Evolutionary conservation across 2,113 vertebrate genomes (phyloP).

Genomic region (Mobula birostris): DNA sequence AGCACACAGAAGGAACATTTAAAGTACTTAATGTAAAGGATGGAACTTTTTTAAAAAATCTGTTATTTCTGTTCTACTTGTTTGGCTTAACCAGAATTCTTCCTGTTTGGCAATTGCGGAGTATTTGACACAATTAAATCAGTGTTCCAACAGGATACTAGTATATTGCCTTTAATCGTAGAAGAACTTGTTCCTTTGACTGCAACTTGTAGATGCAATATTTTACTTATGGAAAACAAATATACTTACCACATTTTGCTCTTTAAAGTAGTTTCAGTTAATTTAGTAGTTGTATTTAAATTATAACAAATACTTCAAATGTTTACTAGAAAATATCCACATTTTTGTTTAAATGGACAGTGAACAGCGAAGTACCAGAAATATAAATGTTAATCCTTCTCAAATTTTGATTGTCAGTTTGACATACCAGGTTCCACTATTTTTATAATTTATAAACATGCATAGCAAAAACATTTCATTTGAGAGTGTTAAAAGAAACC

Average conservation of each 20-base stretch:
- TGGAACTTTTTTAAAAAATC: not conserved
- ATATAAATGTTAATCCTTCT: not conserved
- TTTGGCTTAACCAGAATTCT: not conserved
- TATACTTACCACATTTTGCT: not conserved
- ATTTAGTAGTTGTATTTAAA: not conserved
- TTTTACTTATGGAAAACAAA: not conserved
- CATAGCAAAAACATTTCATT: not conserved
- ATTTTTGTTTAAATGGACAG: not conserved
- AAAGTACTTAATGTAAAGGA: not conserved
- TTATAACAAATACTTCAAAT: not conserved
- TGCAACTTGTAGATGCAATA: not conserved
- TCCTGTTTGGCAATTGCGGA: not conserved
- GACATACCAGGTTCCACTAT: not conserved
- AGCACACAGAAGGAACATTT: not conserved
- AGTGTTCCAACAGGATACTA: not conserved
- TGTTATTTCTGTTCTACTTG: not conserved
- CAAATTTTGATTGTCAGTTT: not conserved
- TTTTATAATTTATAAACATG: not conserved
- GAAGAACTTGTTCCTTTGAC: not conserved
- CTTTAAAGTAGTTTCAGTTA: not conserved
- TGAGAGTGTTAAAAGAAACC: not conserved
- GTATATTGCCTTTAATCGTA: not conserved
- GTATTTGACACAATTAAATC: not conserved
- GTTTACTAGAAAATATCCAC: not conserved
- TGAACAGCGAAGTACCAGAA: not conserved